phyloP scores from a whole-genome alignment of 2,888 invertebrate species.

The Diadromus collaris region DNA sequence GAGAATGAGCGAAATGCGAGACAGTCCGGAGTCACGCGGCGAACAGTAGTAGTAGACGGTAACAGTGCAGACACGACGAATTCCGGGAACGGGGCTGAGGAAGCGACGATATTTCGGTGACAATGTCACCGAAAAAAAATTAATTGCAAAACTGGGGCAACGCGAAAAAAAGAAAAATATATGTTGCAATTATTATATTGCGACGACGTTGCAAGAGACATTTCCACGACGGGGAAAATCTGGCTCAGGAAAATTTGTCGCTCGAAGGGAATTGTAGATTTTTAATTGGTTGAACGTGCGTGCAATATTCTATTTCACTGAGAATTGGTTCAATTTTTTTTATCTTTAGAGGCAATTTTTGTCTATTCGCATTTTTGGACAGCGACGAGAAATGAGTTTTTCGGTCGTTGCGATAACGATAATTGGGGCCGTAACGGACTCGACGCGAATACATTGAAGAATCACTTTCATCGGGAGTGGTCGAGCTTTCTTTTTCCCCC shows the following conservation, averaged over 20 bases:
- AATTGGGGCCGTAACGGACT: background rate
- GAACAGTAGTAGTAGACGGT: constrained; percentile 17
- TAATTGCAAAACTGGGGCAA: background rate
- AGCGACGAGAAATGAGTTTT: background rate
- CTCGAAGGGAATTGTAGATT: background rate
- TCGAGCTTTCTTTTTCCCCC: constrained; percentile 27
- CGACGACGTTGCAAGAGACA: background rate
- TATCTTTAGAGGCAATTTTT: background rate
- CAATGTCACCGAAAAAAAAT: background rate
- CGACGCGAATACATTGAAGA: constrained; percentile 9
- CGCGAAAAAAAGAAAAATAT: background rate
- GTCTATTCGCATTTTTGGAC: background rate
- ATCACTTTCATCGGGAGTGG: constrained; percentile 31
- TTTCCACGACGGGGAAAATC: background rate
- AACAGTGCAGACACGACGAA: constrained; percentile 35
- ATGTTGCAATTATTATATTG: constrained; percentile 4
- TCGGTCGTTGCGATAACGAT: background rate
- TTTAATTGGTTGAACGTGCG: background rate
- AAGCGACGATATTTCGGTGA: constrained; percentile 10
- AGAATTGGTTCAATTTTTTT: background rate
- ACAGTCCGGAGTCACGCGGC: constrained; percentile 14
- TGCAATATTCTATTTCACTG: background rate
- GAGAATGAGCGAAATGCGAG: constrained; percentile 4
- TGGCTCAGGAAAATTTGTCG: background rate
- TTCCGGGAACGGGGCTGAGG: background rate